A percentile compares a stretch with the other conserved stretches of the same genome.
Conservation (phyloP, 2,888 invertebrate genomes). For the Brachycybe producta region DNA sequence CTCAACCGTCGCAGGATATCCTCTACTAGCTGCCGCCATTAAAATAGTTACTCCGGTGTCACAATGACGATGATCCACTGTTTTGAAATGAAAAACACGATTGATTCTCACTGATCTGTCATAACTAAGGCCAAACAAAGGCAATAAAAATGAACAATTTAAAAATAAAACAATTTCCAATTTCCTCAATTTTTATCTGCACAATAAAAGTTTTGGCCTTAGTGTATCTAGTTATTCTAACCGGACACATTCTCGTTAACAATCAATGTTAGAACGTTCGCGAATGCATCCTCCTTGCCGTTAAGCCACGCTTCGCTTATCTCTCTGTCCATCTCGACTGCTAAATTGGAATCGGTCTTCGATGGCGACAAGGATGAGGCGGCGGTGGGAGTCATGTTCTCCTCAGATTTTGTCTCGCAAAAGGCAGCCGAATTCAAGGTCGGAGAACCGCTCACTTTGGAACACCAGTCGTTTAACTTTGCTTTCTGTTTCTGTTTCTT, state of each 20-base stretch:
- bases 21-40: constrained; percentile 64
- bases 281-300: constrained; percentile 51
- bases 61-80: constrained; percentile 50
- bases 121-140: not conserved
- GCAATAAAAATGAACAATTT: not conserved
- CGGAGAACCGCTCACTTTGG: no score
- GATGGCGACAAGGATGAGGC: no score
- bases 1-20: constrained; percentile 50
- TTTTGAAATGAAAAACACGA: not conserved
- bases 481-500: constrained; percentile 28
- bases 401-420: no score
- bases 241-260: constrained; percentile 59
- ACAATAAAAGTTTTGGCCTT: not conserved
- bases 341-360: no score
- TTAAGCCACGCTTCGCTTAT: constrained; percentile 48
- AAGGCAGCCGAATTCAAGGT: no score
- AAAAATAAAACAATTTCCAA: not conserved
- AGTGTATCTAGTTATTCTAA: constrained; percentile 22
- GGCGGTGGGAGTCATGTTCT: no score
- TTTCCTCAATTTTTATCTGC: not conserved
- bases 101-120: not conserved
- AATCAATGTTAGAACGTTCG: constrained; percentile 62
- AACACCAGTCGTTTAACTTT: constrained; percentile 30
- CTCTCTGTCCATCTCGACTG: constrained; percentile 53
- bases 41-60: constrained; percentile 52